Evolutionary conservation across 2,113 vertebrate species (phyloP).

Genomic region (Pachycephala philippinensis): DNA sequence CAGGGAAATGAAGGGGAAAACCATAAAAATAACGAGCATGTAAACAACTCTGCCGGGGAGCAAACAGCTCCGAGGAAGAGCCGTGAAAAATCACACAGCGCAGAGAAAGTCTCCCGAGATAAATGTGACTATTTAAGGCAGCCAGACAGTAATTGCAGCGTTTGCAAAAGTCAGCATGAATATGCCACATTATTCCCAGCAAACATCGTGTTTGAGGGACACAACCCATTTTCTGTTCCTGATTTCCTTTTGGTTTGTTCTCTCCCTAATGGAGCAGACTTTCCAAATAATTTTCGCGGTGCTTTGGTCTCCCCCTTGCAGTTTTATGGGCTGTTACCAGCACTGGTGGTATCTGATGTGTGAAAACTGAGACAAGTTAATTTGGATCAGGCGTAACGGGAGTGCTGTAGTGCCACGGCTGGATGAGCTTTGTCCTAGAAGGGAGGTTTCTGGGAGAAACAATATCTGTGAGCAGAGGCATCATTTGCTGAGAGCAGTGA

Average conservation of each 20-base stretch:
- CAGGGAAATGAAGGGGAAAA: neutral
- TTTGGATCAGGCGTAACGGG: neutral
- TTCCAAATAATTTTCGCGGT: neutral
- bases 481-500: neutral
- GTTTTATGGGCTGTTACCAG: neutral
- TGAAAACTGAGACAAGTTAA: neutral
- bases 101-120: neutral
- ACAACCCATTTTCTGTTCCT: neutral
- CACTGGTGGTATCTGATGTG: neutral
- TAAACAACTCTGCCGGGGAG: neutral
- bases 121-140: constrained; percentile 9
- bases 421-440: neutral
- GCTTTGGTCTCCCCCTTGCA: neutral
- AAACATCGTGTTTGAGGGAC: neutral
- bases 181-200: neutral
- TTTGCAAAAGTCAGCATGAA: neutral
- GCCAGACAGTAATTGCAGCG: neutral
- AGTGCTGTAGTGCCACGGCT: neutral
- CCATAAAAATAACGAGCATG: neutral
- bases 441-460: neutral
- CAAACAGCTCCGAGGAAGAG: neutral
- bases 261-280: neutral
- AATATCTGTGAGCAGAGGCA: neutral
- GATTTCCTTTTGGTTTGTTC: neutral
- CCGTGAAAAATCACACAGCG: neutral